Evolutionary conservation across 2,113 vertebrate genomes (phyloP).

Genomic region (Cyanocitta stelleri): DNA sequence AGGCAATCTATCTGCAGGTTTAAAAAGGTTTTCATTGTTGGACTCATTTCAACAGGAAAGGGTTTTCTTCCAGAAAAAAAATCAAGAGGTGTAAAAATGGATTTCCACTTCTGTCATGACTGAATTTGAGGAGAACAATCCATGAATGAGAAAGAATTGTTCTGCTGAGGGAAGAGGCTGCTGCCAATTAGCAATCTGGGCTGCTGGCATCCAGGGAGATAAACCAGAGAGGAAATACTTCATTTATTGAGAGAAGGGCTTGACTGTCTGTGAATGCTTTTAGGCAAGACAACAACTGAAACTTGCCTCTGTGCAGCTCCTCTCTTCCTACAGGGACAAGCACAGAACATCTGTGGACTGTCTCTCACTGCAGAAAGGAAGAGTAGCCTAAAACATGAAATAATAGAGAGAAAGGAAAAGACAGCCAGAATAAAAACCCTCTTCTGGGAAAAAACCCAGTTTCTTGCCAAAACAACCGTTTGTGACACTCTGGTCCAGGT

Average conservation of each 20-base stretch:
- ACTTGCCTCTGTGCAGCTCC: not conserved
- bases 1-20: not conserved
- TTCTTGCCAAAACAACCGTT: not conserved
- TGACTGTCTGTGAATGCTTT: not conserved
- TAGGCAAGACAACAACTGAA: not conserved
- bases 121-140: not conserved
- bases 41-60: not conserved
- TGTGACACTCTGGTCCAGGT: not conserved
- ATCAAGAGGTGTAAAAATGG: not conserved
- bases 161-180: not conserved
- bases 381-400: not conserved
- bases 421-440: not conserved
- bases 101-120: not conserved
- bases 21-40: not conserved
- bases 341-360: not conserved
- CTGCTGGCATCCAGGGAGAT: not conserved
- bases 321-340: not conserved
- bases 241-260: not conserved
- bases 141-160: not conserved
- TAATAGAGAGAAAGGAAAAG: not conserved
- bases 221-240: slow-evolving; percentile 28
- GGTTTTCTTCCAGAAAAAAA: not conserved
- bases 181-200: not conserved
- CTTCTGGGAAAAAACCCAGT: not conserved
- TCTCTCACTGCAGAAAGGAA: not conserved